These are phyloP conservation scores for Macaria notata DNA, from an alignment of 2,888 invertebrate species.

Conservation along the genomic window DNA sequence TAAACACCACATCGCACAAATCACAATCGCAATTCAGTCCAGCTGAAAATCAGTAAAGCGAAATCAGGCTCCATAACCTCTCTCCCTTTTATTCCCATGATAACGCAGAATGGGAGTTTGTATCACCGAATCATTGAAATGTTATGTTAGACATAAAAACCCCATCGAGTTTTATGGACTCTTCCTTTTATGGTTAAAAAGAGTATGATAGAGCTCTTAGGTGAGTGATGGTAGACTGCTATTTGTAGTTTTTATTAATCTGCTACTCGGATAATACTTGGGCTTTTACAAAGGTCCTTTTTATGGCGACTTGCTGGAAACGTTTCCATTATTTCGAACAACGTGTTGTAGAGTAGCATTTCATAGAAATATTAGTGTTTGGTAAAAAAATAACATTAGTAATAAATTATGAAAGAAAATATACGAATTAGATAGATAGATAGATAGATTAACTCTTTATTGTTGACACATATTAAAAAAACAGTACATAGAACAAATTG, in stretches of 20 bases:
- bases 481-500: too few species aligned
- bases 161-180: slow-evolving; percentile 33
- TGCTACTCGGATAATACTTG: not conserved
- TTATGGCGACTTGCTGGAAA: too few species aligned
- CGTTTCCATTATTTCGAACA: too few species aligned
- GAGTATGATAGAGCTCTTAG: slow-evolving; percentile 26
- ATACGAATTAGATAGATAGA: too few species aligned
- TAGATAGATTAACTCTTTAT: too few species aligned
- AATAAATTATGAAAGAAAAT: too few species aligned
- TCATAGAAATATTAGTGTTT: too few species aligned
- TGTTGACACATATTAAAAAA: too few species aligned
- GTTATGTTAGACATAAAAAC: slow-evolving; percentile 39
- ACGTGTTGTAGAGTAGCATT: too few species aligned
- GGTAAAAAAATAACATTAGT: too few species aligned
- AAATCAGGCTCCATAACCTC: slow-evolving; percentile 12
- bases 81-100: slow-evolving; percentile 32
- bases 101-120: slow-evolving; percentile 40
- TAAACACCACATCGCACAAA: not conserved
- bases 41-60: slow-evolving; percentile 12
- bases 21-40: not conserved
- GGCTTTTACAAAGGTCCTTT: not conserved
- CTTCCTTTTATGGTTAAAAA: slow-evolving; percentile 31
- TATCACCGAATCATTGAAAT: slow-evolving; percentile 35
- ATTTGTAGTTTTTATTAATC: slow-evolving; percentile 8
- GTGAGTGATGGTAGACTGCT: slow-evolving; percentile 19